Conservation (phyloP, 1,140 invertebrate genomes). For the Leptinotarsa defecta region DNA sequence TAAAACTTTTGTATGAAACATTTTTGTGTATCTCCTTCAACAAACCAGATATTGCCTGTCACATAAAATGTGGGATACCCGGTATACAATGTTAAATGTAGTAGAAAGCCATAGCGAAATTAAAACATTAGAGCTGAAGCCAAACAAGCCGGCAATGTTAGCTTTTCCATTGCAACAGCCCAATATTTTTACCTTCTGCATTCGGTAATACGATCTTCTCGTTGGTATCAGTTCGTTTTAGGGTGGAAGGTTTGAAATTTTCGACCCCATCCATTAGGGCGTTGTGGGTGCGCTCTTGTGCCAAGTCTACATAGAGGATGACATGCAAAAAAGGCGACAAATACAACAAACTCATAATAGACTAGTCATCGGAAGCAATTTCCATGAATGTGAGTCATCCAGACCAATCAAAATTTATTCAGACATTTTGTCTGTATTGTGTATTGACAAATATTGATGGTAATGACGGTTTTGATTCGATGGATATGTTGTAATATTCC, state of each 20-base stretch:
- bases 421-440: no score
- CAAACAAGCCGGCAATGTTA: background rate
- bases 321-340: constrained; percentile 1
- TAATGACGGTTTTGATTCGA: no score
- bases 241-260: constrained; percentile 69
- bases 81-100: background rate
- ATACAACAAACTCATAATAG: background rate
- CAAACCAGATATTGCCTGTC: no score
- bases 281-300: constrained; percentile 73
- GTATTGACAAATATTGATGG: no score
- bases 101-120: background rate
- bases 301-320: constrained; percentile 65
- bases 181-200: constrained; percentile 69
- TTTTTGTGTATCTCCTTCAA: no score
- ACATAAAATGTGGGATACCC: no score
- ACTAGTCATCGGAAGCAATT: no score
- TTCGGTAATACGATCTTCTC: constrained; percentile 82
- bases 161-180: background rate
- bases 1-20: no score
- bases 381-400: no score
- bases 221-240: constrained; percentile 76
- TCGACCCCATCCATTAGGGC: constrained; percentile 75
- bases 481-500: no score
- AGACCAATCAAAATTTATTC: no score
- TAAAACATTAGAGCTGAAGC: background rate